A percentile compares a stretch with the other conserved stretches of the same genome.
Evolutionary conservation across 2,113 vertebrate species (phyloP).

Genomic region (Hypocryptadius cinnamomeus): DNA sequence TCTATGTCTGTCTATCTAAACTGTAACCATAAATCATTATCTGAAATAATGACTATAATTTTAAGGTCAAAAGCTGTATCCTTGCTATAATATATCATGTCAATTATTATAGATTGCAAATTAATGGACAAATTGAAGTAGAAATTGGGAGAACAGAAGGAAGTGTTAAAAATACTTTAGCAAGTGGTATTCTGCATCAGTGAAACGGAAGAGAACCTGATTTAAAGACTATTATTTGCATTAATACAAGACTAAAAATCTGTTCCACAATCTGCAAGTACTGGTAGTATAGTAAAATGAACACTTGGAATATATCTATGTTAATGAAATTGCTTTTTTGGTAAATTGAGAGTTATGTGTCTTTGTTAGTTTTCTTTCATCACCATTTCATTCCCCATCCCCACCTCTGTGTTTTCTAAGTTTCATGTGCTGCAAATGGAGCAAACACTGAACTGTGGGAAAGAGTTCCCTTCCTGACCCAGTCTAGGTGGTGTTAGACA

Average conservation of each 20-base stretch:
- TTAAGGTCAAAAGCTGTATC: constrained; percentile 48
- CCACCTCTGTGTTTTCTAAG: neutral
- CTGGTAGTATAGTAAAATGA: neutral
- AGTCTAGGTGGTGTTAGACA: neutral
- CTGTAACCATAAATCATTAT: constrained; percentile 37
- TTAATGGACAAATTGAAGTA: constrained; percentile 25
- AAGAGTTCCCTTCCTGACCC: neutral
- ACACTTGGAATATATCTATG: neutral
- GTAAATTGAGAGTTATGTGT: neutral
- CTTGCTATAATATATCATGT: constrained; percentile 26
- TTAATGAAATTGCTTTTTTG: neutral
- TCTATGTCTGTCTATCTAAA: neutral
- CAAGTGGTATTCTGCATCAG: neutral
- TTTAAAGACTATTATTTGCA: neutral
- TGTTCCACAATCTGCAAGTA: neutral
- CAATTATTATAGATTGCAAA: constrained; percentile 31
- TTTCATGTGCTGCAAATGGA: accelerated
- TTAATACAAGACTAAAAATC: neutral
- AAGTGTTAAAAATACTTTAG: constrained; percentile 21
- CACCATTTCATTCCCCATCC: neutral
- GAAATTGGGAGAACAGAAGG: constrained; percentile 1
- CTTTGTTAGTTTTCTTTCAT: neutral
- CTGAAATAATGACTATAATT: constrained; percentile 40
- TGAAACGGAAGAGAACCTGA: neutral
- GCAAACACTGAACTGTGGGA: neutral